A percentile compares a stretch with the other conserved stretches of the same genome.
Evolutionary conservation across 2,888 invertebrate genomes (phyloP).

Genomic region (Diarsia mendica): DNA sequence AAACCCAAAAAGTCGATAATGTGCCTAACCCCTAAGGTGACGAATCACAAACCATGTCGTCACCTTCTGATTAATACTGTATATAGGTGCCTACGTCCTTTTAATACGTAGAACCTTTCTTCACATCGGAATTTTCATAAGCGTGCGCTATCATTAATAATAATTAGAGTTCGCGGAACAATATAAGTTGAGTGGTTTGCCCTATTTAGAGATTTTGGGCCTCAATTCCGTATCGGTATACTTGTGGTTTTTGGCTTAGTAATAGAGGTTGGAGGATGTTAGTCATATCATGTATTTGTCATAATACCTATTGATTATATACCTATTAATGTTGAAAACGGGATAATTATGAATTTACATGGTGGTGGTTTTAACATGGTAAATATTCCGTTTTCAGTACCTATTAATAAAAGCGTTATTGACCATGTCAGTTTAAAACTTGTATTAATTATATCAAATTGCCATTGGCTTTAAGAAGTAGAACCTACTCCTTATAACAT

Average conservation of each 20-base stretch:
- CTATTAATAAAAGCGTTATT: no score
- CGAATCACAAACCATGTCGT: slow-evolving; percentile 42
- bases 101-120: slow-evolving; percentile 60
- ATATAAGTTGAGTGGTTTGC: slow-evolving; percentile 84
- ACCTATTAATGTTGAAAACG: no score
- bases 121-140: slow-evolving; percentile 73
- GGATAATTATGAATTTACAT: no score
- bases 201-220: slow-evolving; percentile 77
- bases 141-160: slow-evolving; percentile 84
- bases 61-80: slow-evolving; percentile 48
- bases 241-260: slow-evolving; percentile 12
- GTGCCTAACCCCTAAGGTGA: slow-evolving; percentile 8
- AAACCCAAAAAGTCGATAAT: background rate
- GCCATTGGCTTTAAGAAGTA: no score
- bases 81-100: slow-evolving; percentile 32
- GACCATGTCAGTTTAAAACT: no score
- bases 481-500: no score
- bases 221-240: slow-evolving; percentile 72
- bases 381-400: no score
- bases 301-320: background rate
- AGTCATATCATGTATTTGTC: background rate
- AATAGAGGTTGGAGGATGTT: slow-evolving; percentile 4
- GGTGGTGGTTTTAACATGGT: no score
- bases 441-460: no score
- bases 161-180: slow-evolving; percentile 83